These are phyloP conservation scores for Saccostrea echinata DNA, from an alignment of 1,140 invertebrate genomes.

Conservation along the genomic window DNA sequence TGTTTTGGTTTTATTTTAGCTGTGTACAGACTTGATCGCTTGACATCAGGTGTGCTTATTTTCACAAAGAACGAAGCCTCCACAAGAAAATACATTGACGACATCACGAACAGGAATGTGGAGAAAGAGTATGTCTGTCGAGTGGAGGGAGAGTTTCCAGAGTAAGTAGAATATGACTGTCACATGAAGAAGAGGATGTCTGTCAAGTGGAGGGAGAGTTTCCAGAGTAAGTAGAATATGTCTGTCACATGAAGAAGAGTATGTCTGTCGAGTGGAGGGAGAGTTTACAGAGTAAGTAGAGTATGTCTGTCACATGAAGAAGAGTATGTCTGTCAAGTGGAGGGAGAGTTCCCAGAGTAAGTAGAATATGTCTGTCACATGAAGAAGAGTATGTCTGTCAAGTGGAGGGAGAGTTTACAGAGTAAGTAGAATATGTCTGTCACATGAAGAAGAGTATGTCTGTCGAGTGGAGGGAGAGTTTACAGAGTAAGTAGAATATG, in stretches of 20 bases:
- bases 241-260: not conserved
- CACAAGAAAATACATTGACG: slow-evolving; percentile 77
- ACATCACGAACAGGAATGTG: slow-evolving; percentile 94
- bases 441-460: too few species aligned
- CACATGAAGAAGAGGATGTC: too few species aligned
- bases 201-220: not conserved
- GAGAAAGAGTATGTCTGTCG: slow-evolving; percentile 98
- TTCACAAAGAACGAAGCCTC: slow-evolving; percentile 88
- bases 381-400: too few species aligned
- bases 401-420: too few species aligned
- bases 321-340: not conserved
- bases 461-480: too few species aligned
- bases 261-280: not conserved
- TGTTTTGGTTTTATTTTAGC: slow-evolving; percentile 67
- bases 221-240: not conserved
- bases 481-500: too few species aligned
- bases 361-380: too few species aligned
- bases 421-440: too few species aligned
- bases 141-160: slow-evolving; percentile 97
- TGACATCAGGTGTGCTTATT: slow-evolving; percentile 96
- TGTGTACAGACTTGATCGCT: slow-evolving; percentile 86
- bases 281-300: not conserved
- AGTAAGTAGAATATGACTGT: slow-evolving; percentile 84
- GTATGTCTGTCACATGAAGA: not conserved
- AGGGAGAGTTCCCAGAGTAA: too few species aligned